Evolutionary conservation across 2,113 vertebrate genomes (phyloP).

Genomic region (Cyphomyrus discorhynchus): DNA sequence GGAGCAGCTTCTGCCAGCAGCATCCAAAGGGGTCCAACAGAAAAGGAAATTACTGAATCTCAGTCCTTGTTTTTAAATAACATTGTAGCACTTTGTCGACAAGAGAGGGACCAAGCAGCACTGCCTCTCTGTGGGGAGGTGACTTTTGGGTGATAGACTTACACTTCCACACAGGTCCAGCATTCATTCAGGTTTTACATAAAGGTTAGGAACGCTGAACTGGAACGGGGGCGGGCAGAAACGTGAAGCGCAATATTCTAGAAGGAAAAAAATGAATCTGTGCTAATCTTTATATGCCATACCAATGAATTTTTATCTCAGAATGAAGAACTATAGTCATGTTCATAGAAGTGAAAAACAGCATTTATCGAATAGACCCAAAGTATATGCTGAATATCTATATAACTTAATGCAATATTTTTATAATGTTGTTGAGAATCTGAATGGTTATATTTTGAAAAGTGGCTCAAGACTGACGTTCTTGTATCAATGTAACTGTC

Average conservation of each 20-base stretch:
- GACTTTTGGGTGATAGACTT: background rate
- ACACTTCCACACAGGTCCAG: background rate
- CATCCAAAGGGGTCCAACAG: background rate
- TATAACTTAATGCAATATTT: conserved; percentile 67
- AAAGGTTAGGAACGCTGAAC: conserved; percentile 13
- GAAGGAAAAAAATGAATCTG: conserved; percentile 19
- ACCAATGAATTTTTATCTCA: conserved; percentile 8
- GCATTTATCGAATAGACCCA: conserved; percentile 41
- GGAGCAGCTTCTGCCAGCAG: background rate
- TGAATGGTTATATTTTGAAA: conserved; percentile 61
- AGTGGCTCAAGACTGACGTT: conserved; percentile 58
- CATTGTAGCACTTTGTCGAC: conserved; percentile 17
- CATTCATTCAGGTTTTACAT: conserved; percentile 20
- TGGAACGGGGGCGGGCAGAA: conserved; percentile 10
- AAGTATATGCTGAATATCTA: conserved; percentile 54
- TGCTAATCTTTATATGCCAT: conserved; percentile 29
- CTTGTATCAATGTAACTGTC: conserved; percentile 68
- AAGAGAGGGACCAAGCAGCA: background rate
- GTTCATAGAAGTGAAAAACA: conserved; percentile 75
- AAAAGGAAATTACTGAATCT: background rate
- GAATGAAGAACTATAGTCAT: conserved; percentile 40
- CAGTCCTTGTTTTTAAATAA: background rate
- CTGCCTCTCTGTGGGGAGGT: background rate
- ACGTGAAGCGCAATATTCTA: conserved; percentile 8
- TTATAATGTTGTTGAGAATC: conserved; percentile 62